Evolutionary conservation across 1,140 invertebrate species (phyloP), one percentile per base, ranked within the genome.

Genomic region (Episyrphus balteatus): DNA sequence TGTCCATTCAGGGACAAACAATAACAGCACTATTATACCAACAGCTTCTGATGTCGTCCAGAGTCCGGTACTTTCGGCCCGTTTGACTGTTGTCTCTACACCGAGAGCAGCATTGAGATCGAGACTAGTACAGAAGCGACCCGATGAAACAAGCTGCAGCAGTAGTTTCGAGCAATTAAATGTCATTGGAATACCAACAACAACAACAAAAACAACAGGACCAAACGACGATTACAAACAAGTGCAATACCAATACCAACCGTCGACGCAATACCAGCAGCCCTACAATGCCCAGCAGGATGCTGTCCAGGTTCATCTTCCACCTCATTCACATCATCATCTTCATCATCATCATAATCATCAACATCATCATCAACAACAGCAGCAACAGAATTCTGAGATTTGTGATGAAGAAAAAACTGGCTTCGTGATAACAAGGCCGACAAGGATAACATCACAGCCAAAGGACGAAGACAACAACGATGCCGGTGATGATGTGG

Each of bases 121-220:
- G 12, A 42, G n/a, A 26, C 40, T 42, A 13, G 6, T 42, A 15
- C 42, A 44, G 26, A 44, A 44, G n/a, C 42, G 42, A 5, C 14
- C 42, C 18, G 42, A 44, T 26, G 42, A 44, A 21, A 44, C 42
- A n/a, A 44, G 42, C 26, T 42, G 40, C 40, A 31, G 21, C 21
- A 44, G 42, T 33, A 44, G 42, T 33, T 44, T 44, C 17, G 42
- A 44, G 31, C 42, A 44, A 44, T 44, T 44, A 33, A 44, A 44
- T 44, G 12, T 44, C 42, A 33, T 44, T 13, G 42, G 42, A 14
- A 21, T 42, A 18, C 42, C 42, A 14, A 26, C 21, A 26, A 26
- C 21, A 17, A 37, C 13, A 37, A 17, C 13, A 37, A 37, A 3
- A 14, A 37, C 36, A 5, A 11, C 36, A 17, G 15, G 5, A 17